Percentiles rank a stretch among this genome's conserved stretches.
Conservation (phyloP, 2,888 invertebrate genomes). For the Cephus rjabovi region DNA sequence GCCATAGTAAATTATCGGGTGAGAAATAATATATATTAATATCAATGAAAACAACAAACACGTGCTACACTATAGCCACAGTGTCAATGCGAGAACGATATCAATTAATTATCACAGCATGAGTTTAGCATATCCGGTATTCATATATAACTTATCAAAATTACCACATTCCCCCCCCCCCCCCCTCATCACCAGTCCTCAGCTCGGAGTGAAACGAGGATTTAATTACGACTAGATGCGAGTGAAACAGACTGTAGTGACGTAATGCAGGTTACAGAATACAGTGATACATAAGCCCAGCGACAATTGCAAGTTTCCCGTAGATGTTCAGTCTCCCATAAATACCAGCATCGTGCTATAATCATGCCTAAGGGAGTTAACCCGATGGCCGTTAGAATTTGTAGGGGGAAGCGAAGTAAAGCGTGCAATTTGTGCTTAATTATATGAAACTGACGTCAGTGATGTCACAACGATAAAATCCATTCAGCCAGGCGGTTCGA, state of each 20-base stretch:
- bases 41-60: not conserved
- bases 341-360: not conserved
- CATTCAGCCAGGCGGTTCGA: not conserved
- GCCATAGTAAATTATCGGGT: not conserved
- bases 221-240: not conserved
- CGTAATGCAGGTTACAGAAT: not conserved
- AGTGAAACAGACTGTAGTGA: not conserved
- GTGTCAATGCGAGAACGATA: not conserved
- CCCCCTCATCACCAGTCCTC: not conserved
- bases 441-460: not conserved
- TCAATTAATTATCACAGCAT: not conserved
- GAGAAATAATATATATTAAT: not conserved
- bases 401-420: not conserved
- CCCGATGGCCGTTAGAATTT: not conserved
- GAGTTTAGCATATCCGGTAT: not conserved
- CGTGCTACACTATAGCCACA: not conserved
- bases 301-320: not conserved
- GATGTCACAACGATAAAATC: not conserved
- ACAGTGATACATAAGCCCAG: not conserved
- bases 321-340: not conserved
- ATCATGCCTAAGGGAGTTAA: not conserved
- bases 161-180: not conserved
- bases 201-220: not conserved
- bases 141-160: not conserved
- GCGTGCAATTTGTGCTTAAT: not conserved